Conservation (phyloP, 1,140 invertebrate genomes). For the Polyergus mexicanus region DNA sequence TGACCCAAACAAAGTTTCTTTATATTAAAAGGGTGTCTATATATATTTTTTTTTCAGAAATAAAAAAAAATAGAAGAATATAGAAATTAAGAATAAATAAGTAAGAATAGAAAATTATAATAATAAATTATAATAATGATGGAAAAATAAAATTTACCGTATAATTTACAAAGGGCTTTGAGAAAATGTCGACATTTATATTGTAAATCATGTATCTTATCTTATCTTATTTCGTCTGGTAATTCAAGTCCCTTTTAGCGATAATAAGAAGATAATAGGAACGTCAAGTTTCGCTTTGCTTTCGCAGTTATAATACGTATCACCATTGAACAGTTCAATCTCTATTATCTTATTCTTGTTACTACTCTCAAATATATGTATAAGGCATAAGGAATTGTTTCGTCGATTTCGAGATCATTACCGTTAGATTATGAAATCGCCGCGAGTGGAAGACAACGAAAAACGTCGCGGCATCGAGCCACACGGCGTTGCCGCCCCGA, state of each 20-base stretch:
- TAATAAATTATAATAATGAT: background rate
- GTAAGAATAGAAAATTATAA: background rate
- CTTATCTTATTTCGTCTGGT: constrained; percentile 12
- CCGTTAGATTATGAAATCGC: constrained; percentile 11
- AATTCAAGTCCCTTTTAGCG: constrained; percentile 1
- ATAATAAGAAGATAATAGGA: constrained; percentile 33
- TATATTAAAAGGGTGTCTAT: background rate
- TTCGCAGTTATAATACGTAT: background rate
- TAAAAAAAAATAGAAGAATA: background rate
- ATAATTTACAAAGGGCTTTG: constrained; percentile 16
- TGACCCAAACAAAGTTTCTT: constrained; percentile 37
- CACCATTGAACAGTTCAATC: background rate
- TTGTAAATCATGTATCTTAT: constrained; percentile 40
- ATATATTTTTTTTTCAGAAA: background rate
- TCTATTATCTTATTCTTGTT: background rate
- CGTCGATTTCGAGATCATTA: constrained; percentile 45
- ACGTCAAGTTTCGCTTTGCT: constrained; percentile 18
- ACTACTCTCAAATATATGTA: background rate
- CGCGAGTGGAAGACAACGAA: background rate
- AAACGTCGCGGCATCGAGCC: constrained; percentile 38
- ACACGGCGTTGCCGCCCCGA: constrained; percentile 1
- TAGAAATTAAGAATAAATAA: background rate
- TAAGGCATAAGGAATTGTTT: background rate
- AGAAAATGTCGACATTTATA: constrained; percentile 21
- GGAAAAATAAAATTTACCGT: background rate